Base-by-base conservation (phyloP, 1,140 invertebrate genomes). In the Nasonia vitripennis region DNA sequence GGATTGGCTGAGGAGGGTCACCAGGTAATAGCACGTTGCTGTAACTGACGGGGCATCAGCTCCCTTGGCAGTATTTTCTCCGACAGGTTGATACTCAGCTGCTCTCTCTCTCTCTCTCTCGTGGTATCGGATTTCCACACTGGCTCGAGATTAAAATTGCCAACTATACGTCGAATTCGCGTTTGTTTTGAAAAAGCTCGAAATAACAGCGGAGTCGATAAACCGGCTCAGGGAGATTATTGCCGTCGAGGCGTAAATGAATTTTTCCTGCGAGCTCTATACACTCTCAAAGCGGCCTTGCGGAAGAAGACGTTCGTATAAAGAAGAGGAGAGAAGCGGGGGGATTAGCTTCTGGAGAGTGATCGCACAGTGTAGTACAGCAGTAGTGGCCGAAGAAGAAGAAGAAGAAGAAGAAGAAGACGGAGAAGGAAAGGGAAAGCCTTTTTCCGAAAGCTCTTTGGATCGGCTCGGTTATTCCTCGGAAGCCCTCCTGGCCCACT, bases 171-270 rank as follows among this genome's bases (percentile, higher is more conserved):
- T 45, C 20, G 11, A 55, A 55, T 55, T 17, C 55, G 20, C 55
- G 41, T 45, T 62, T 62, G 55, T 62, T 62, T 62, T 62, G 55
- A n/a, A 62, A 27, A 62, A 62, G 55, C 55, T 62, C 55, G 55
- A 62, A 62, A 62, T 62, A 62, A 62, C 55, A 20, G 55, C 55
- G 0, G 20, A 62, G 55, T 20, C 55, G 55, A 62, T 62, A 62
- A 62, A 17, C 55, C 20, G 17, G 55, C 55, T 81, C 91, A 90
- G 91, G 88, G 87, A 90, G 89, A 91, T 91, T 91, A 91, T 86
- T 51, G 85, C 86, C 86, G 70, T 74, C 20, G 80, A 71, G 11
- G 75, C 27, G 79, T 51, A 14, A 55, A 78, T 23, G 68, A 67
- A 45, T 41, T 71, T 71, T 41, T 81, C 51, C 12, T 62, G 6